These are phyloP conservation scores for Helostoma temminkii DNA, from an alignment of 2,797 vertebrate species.

Conservation along the genomic window DNA sequence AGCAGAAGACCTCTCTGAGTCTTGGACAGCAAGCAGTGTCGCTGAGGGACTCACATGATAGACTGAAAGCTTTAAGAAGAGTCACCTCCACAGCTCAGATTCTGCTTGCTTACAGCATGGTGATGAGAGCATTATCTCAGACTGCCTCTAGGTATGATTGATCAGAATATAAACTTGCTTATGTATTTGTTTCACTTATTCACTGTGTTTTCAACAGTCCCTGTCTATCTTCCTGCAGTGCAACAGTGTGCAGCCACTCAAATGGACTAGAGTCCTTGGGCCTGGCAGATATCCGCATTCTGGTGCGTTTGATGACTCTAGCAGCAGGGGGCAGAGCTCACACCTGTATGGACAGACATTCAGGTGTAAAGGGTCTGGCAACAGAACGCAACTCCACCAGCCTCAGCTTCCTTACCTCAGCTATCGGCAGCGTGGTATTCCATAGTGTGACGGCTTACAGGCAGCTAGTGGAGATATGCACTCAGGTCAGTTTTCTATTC, in stretches of 20 bases:
- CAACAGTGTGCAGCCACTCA: slow-evolving; percentile 80
- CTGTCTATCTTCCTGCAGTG: slow-evolving; percentile 57
- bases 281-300: slow-evolving; percentile 86
- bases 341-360: slow-evolving; percentile 70
- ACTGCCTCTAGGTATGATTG: slow-evolving; percentile 81
- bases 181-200: neutral
- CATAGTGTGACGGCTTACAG: slow-evolving; percentile 83
- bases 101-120: slow-evolving; percentile 86
- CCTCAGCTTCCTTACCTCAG: slow-evolving; percentile 85
- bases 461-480: slow-evolving; percentile 87
- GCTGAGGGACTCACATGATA: slow-evolving; percentile 83
- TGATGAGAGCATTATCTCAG: slow-evolving; percentile 86
- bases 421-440: slow-evolving; percentile 85
- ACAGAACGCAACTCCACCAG: slow-evolving; percentile 76
- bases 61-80: slow-evolving; percentile 84
- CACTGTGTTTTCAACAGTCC: slow-evolving; percentile 9
- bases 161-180: neutral
- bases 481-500: slow-evolving; percentile 77
- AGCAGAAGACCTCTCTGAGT: slow-evolving; percentile 81
- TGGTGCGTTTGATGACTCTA: slow-evolving; percentile 87
- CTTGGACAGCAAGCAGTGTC: slow-evolving; percentile 86
- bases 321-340: slow-evolving; percentile 84
- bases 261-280: slow-evolving; percentile 86
- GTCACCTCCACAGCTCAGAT: slow-evolving; percentile 87
- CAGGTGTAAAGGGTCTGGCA: slow-evolving; percentile 51